Base-by-base conservation (phyloP, 2,113 vertebrate species). In the Emydocephalus ijimae region DNA sequence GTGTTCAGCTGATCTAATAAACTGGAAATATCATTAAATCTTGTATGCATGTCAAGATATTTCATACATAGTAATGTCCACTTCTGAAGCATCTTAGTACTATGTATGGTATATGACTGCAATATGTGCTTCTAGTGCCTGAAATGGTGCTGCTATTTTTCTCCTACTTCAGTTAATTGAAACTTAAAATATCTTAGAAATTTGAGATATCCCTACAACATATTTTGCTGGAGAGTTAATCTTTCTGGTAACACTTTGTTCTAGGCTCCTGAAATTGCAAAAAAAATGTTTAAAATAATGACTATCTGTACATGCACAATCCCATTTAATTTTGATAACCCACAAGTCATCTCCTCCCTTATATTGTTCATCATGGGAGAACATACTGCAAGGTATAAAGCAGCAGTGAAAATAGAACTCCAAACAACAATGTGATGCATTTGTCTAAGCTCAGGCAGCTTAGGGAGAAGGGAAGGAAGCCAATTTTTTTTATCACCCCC, bases 401-500 rank as follows among this genome's bases (percentile, higher is more conserved):
- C 52, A 91, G 61, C 87, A 23, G 56, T 90, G 91, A 91, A 56
- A 94, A 85, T 92, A 96, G 85, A 64, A 85, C 86, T 89, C 86
- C 81, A 91, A 95, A 88, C 48, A 95, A 94, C 89, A 95, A 89
- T 95, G 94, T 90, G 95, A 95, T 89, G 90, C 91, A 85, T 95
- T 95, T 93, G 43, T 52, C 94, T 95, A 96, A 95, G 94, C 88
- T 90, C 91, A 88, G 48, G 56, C 64, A 94, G 94, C 74, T 90
- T 91, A 88, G 48, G 56, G 59, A 94, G 94, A 94, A 92, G 92
- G 91, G 95, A 95, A 95, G 87, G 91, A 94, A 95, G 94, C 69
- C 93, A 95, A 96, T 96, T 96, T 97, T 96, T 97, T 96, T 96
- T 96, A 93, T 95, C 95, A 95, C 94, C 90, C 93, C 96, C 96